Evolutionary conservation across 2,797 vertebrate genomes (phyloP), one percentile per base, ranked within the genome.

Genomic region (Hirundo rustica): DNA sequence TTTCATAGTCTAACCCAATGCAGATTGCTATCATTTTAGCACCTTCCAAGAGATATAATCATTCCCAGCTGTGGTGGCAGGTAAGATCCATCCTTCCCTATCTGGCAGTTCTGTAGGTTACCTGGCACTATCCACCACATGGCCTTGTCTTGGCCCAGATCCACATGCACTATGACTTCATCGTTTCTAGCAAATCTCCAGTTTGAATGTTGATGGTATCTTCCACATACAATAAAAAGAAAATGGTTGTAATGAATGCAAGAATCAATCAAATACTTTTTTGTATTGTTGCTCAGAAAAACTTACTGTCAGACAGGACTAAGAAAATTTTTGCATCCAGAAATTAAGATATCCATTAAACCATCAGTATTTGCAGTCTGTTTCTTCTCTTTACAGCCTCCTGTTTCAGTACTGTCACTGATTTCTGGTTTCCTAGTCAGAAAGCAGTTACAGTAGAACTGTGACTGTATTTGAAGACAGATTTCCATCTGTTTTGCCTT

Each of bases 401-500:
- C 17, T 19, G 26, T 61, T 81, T 82, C 34, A 40, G 25, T 57
- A 22, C 6, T 65, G 17, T 53, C 14, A 48, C 10, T 70, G 73
- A 27, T 32, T 81, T 74, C n/a, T 47, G 7, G 21, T 90, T 92
- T 82, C 17, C 25, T 72, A 14, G 22, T 64, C 54, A 85, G n/a
- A 78, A 88, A 72, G 10, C 5, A 38, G 40, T 26, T 74, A 4
- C 18, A 50, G 57, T 30, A 50, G 40, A 55, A 77, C 36, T 3
- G 2, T n/a, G 27, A 44, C 58, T 60, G 5, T 30, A 47, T 81
- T 85, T 2, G 10, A 64, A 78, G 58, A 40, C n/a, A 58, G 44
- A 77, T 77, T 88, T 84, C 42, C 62, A 77, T 74, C 62, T 87
- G 22, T 57, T 93, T 74, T 67, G 30, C 44, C 10, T 74, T 87